Base-by-base conservation (phyloP, 2,113 vertebrate species). In the Macquaria ambigua region DNA sequence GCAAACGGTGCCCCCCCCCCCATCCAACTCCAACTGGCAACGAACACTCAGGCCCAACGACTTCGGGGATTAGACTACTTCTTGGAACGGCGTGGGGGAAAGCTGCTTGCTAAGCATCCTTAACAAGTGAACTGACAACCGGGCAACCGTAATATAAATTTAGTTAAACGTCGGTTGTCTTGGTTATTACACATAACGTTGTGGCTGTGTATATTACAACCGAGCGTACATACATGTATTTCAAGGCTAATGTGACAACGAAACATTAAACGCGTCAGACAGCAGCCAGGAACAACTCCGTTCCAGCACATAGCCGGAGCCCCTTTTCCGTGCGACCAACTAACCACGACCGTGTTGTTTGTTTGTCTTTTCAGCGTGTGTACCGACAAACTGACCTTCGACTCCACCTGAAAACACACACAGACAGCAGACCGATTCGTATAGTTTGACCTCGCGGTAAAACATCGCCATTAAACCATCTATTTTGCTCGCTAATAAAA, bases 261-360 rank as follows among this genome's bases (percentile, higher is more conserved):
- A 73, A 1, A 23, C 55, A 4, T 79, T 53, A 56, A 72, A 34
- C 9, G 11, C 46, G 48, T 48, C 12, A 23, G 53, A 41, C n/a
- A 34, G 56, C 66, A 76, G 70, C n/a, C 46, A 48, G 28, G 41
- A 77, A 83, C 77, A 1, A 18, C 34, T 85, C 67, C 21, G 64
- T 10, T 84, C 90, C 93, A 92, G 86, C 15, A 89, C 72, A 70
- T 94, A 94, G 92, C 21, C 92, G 73, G 34, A 41, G 77, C 92
- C 93, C 79, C 6, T 84, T 87, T 90, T 90, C 84, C 82, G 87
- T 81, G 77, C 56, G 53, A 81, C 79, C 79, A 43, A 76, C 90
- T 84, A 66, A 83, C 72, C 79, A 5, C 78, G 71, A 70, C 7
- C 75, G 84, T 83, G 41, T 77, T 74, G 87, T 89, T 93, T 89